phyloP scores from a whole-genome alignment of 2,113 vertebrate species.

The Ictalurus furcatus region DNA sequence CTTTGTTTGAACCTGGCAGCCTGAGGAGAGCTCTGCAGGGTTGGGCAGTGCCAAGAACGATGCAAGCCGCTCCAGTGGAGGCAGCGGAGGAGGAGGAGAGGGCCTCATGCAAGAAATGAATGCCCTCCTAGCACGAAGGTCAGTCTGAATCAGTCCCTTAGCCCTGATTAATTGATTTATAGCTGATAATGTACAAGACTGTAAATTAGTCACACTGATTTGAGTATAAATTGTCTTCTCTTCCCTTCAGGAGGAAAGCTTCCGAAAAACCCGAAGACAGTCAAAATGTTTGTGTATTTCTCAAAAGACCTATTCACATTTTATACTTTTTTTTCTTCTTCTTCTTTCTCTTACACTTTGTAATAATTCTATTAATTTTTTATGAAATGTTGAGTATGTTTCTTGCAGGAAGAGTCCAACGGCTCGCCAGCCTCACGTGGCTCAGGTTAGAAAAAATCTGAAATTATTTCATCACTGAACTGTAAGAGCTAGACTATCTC shows the following conservation, averaged over 20 bases:
- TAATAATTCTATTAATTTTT: background rate
- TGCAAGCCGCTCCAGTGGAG: slow-evolving; percentile 91
- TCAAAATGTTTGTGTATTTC: slow-evolving; percentile 77
- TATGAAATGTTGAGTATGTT: background rate
- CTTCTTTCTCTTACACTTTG: background rate
- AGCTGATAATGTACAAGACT: background rate
- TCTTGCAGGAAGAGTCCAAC: slow-evolving; percentile 85
- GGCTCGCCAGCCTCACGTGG: slow-evolving; percentile 80
- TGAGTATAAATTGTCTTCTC: slow-evolving; percentile 11
- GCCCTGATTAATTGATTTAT: background rate
- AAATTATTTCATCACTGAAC: slow-evolving; percentile 69
- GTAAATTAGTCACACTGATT: background rate
- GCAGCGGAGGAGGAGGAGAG: slow-evolving; percentile 89
- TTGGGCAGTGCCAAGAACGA: slow-evolving; percentile 85
- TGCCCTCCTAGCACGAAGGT: slow-evolving; percentile 97
- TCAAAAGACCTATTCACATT: slow-evolving; percentile 2
- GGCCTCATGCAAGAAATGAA: slow-evolving; percentile 99
- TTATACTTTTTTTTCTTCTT: background rate
- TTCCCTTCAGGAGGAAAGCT: slow-evolving; percentile 88
- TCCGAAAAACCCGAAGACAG: slow-evolving; percentile 93
- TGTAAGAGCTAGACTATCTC: background rate
- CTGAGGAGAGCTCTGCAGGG: slow-evolving; percentile 88
- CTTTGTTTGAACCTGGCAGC: slow-evolving; percentile 69
- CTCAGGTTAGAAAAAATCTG: slow-evolving; percentile 81
- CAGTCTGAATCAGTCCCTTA: slow-evolving; percentile 41